Conservation (phyloP, 2,797 vertebrate species). For the Ciconia nigra region DNA sequence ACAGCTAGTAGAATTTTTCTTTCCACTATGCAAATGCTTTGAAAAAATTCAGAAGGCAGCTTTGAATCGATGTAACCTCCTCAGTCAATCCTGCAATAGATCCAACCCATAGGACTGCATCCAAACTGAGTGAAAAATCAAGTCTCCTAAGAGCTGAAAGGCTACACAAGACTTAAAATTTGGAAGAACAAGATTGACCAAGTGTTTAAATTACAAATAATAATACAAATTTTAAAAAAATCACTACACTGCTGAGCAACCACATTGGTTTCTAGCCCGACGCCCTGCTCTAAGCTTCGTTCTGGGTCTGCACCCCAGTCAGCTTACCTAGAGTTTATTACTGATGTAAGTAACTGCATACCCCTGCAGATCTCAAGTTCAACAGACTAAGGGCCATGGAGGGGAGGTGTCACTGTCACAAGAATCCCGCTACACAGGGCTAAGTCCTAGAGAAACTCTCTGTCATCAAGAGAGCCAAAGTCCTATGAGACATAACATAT, state of each 20-base stretch:
- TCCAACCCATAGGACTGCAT: neutral
- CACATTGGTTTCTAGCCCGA: neutral
- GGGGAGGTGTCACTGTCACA: neutral
- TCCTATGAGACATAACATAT: neutral
- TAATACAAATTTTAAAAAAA: neutral
- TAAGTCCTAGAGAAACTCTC: neutral
- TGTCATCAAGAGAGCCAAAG: neutral
- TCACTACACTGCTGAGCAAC: neutral
- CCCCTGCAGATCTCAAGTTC: neutral
- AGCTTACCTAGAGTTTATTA: neutral
- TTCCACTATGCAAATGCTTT: neutral
- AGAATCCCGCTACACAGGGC: rapidly evolving
- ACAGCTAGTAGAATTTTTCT: neutral
- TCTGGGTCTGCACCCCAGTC: neutral
- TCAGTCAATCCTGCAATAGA: neutral
- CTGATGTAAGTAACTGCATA: neutral
- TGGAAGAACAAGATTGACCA: neutral
- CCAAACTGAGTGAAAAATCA: neutral
- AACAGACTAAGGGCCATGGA: neutral
- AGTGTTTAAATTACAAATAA: neutral
- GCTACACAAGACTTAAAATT: neutral
- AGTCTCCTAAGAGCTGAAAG: neutral
- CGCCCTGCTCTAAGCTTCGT: neutral
- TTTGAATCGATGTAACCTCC: neutral
- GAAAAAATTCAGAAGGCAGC: neutral